These are phyloP conservation scores for Euwallacea similis DNA, from an alignment of 1,140 invertebrate species.

Conservation along the genomic window DNA sequence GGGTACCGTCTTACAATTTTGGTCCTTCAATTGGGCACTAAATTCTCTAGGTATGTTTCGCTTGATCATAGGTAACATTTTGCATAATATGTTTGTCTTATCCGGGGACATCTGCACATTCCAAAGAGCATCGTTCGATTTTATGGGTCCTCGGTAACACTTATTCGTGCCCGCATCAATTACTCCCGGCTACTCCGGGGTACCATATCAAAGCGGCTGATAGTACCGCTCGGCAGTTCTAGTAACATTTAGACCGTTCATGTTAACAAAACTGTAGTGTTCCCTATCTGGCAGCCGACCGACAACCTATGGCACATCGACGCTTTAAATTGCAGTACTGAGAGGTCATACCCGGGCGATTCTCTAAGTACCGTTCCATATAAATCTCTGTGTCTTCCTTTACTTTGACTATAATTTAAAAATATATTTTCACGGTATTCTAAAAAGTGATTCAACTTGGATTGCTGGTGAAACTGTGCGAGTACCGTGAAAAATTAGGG, in stretches of 20 bases:
- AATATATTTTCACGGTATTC: neutral
- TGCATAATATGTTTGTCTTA: too few species aligned
- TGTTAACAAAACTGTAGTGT: slow-evolving; percentile 32
- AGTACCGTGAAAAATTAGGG: too few species aligned
- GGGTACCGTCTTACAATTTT: too few species aligned
- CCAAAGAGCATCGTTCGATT: neutral
- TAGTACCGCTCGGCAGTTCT: slow-evolving; percentile 23
- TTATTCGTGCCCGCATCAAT: slow-evolving; percentile 20
- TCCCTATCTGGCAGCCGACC: slow-evolving; percentile 8
- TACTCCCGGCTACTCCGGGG: slow-evolving; percentile 19
- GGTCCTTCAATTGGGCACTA: too few species aligned
- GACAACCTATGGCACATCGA: slow-evolving; percentile 24
- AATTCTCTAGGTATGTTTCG: too few species aligned
- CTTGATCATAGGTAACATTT: too few species aligned
- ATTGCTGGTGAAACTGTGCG: too few species aligned
- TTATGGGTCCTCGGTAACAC: slow-evolving; percentile 5
- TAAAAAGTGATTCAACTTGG: too few species aligned
- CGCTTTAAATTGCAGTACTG: slow-evolving; percentile 13
- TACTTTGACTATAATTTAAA: too few species aligned
- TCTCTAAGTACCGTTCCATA: neutral
- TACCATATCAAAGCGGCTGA: slow-evolving; percentile 16
- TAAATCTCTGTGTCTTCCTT: too few species aligned
- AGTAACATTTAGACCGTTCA: slow-evolving; percentile 32
- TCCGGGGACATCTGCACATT: neutral
- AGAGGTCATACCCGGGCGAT: neutral